Base-by-base conservation (phyloP, 2,113 vertebrate species). In the Serilophus lunatus region DNA sequence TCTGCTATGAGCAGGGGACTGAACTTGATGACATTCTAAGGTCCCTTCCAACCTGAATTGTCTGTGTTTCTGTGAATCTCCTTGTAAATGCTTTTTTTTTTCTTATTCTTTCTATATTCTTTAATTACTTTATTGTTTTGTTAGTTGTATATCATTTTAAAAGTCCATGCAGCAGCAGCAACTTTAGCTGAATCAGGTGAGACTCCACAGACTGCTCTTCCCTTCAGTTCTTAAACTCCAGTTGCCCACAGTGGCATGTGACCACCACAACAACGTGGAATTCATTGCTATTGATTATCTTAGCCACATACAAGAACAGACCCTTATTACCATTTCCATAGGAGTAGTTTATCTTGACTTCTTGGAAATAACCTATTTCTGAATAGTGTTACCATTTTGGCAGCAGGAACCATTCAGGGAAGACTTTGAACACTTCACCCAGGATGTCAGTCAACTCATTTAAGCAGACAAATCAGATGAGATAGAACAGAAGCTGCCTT, bases 201-300 rank as follows among this genome's bases (percentile, higher is more conserved):
- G 10, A 49, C 13, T 66, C 4, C 25, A 7, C 44, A 75, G 15
- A 20, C 19, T 38, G 19, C 6, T 63, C 7, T 57, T 70, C 19
- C 45, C 2, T 36, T 71, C 17, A 7, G 31, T 82, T 66, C 47
- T 78, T 42, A 10, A 7, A 45, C 24, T 23, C 3, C 44, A 56
- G 19, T 14, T 88, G 25, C 23, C 51, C 25, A 53, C 0, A 0
- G 23, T 7, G 5, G 0, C 29, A 64, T 12, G 5, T 44, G 56
- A 76, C 23, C 9, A 47, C 3, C 2, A 29, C 23, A 70, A 16
- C 13, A 74, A n/a, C 6, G 1, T 19, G 25, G 7, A 49, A 25
- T 54, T 66, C 13, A 26, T 29, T 76, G 10, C 4, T 79, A 33
- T n/a, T n/a, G 9, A 40, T 66, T 66, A 42, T 28, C 11, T 86